Base-by-base conservation (phyloP, 2,797 vertebrate genomes). In the Galagoides demidoff region DNA sequence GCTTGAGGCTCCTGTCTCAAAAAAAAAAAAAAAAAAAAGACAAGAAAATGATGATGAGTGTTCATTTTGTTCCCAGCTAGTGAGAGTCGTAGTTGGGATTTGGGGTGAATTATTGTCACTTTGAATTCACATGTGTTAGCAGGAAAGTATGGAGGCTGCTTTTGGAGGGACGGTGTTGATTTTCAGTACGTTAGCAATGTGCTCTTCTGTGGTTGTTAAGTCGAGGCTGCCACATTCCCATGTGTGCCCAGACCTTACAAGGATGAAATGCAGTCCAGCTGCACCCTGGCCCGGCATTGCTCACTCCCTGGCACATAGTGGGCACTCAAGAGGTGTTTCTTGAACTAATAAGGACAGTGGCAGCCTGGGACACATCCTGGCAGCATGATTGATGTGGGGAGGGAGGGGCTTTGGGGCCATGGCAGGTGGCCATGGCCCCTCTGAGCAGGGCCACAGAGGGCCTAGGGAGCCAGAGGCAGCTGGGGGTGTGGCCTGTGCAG, bases 141-240 rank as follows among this genome's bases (percentile, higher is more conserved):
- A 5, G 85, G 19, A 25, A 64, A 13, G 9, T 0, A 0, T 3
- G 8, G 82, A 71, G 29, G 29, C 57, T 55, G 1, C 66, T 83
- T 37, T 59, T 68, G 71, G 64, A 11, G 83, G 34, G 23, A 34
- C 0, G 4, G 55, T 0, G 2, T 29, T 3, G 83, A 5, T 43
- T 68, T 57, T 78, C 2, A 0, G 17, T 43, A 25, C 1, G 0
- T 5, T 8, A 22, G 52, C 2, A 2, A 6, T 3, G n/a, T 55
- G 12, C 34, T 16, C 23, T 25, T 37, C 49, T 12, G 14, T 14
- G 45, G 16, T 6, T 7, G 59, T 9, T 9, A 49, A 59, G 27
- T 23, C 10, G 49, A 77, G n/a, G 64, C 61, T 27, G 19, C 57
- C 4, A 0, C 0, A 2, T 64, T 27, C 57, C 59, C 6, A 1